phyloP scores from a whole-genome alignment of 2,888 invertebrate genomes.

The Pseudanteris insignis region DNA sequence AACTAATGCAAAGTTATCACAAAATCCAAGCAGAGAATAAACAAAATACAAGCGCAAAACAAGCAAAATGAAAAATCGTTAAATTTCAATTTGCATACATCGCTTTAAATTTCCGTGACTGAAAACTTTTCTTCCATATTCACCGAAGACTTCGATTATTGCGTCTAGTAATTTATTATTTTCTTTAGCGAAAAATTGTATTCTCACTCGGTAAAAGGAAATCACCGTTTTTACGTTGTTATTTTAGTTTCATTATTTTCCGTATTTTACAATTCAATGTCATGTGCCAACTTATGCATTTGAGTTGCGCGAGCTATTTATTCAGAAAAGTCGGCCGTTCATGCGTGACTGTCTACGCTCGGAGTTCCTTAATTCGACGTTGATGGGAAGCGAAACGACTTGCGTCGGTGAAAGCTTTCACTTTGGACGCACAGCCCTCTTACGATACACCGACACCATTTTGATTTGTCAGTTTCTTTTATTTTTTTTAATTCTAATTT shows the following conservation, averaged over 20 bases:
- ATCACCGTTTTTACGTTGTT: conserved; percentile 8
- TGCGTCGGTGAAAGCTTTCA: conserved; percentile 23
- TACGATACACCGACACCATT: conserved; percentile 13
- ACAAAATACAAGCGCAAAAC: too few relatives aligned
- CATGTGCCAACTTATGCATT: conserved; percentile 34
- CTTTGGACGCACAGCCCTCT: conserved; percentile 18
- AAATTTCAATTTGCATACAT: too few relatives aligned
- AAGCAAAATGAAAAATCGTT: too few relatives aligned
- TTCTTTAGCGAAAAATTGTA: conserved; percentile 31
- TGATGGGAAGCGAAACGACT: conserved; percentile 15
- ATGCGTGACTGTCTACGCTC: conserved; percentile 22
- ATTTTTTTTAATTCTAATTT: too few relatives aligned
- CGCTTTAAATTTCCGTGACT: not conserved
- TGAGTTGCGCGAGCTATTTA: conserved; percentile 31
- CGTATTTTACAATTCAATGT: conserved; percentile 33
- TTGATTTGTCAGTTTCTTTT: conserved; percentile 33
- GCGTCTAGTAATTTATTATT: too few relatives aligned
- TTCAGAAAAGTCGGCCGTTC: conserved; percentile 37
- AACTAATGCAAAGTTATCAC: too few relatives aligned
- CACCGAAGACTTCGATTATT: not conserved
- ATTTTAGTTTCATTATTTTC: conserved; percentile 9
- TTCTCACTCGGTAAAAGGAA: conserved; percentile 22
- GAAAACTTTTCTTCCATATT: not conserved
- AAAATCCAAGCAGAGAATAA: too few relatives aligned
- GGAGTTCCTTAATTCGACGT: conserved; percentile 33